Base-by-base conservation (phyloP, 2,888 invertebrate species). In the Polyommatus icarus region DNA sequence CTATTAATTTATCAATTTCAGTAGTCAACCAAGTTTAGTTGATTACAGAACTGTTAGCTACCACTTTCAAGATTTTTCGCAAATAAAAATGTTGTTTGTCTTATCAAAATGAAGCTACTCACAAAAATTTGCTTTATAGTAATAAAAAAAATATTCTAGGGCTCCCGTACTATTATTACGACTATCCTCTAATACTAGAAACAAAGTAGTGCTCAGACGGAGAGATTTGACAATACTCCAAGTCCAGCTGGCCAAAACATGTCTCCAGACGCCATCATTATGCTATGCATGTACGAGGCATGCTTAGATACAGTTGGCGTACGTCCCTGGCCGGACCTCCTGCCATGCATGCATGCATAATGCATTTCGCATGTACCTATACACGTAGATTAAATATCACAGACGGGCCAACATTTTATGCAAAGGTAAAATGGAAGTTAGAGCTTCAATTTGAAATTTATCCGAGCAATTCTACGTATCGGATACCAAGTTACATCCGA, bases 251-350 rank as follows among this genome's bases (percentile, higher is more conserved):
- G 61, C 12, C 61, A 15, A 67, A 29, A 67, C 29, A 15, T 67
- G 67, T 67, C 67, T 29, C 67, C 67, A 67, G 67, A 67, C 29
- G 67, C 29, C 29, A 67, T 67, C 29, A 67, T 32, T 67, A 67
- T 67, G 67, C 67, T 32, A 7, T 67, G 67, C 67, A 67, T 67
- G 67, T 67, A 67, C 67, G 4, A 61, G 61, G 61, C 61, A 67
- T 67, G 67, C 67, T 67, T 67, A 67, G 67, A 67, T 67, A 67
- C 67, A 67, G 67, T 67, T 67, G 67, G 67, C 67, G 67, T 67
- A 32, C 67, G 67, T 67, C 67, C 32, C 67, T 67, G 29, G 67
- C 67, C 67, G 29, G 67, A 67, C 67, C 67, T 67, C 67, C 29
- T 67, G 61, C 24, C 61, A 12, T 61, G 61, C 24, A 20, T 61